Percentiles rank a stretch among this genome's conserved stretches.
Conservation (phyloP, 2,888 invertebrate genomes). For the Latheticus oryzae region DNA sequence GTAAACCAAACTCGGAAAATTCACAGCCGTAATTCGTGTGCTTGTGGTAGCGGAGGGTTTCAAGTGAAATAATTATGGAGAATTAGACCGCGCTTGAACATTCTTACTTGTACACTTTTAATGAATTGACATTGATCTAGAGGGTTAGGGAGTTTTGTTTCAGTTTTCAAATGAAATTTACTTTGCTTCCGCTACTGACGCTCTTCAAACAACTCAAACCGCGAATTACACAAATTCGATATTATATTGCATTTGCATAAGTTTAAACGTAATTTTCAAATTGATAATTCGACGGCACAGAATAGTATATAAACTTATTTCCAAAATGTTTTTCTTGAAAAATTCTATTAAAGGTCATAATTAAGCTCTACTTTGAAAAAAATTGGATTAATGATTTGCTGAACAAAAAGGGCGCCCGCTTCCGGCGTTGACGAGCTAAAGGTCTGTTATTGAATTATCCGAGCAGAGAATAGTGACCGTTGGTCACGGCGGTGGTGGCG, state of each 20-base stretch:
- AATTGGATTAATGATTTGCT: constrained; percentile 39
- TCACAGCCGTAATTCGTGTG: constrained; percentile 65
- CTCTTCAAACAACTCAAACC: constrained; percentile 43
- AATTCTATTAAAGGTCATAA: too few species aligned
- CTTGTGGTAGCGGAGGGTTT: constrained; percentile 61
- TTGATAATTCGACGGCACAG: background rate
- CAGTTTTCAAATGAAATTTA: constrained; percentile 61
- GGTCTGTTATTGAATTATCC: constrained; percentile 63
- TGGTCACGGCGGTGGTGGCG: constrained; percentile 50
- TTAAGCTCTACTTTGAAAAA: constrained; percentile 3
- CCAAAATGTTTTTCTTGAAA: constrained; percentile 8
- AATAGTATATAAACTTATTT: background rate
- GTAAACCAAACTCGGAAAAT: constrained; percentile 69
- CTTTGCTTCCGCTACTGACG: constrained; percentile 35
- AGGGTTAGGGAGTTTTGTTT: constrained; percentile 60
- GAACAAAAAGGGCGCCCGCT: constrained; percentile 22
- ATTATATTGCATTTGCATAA: constrained; percentile 44
- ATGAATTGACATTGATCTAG: constrained; percentile 66
- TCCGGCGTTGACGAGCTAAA: constrained; percentile 50
- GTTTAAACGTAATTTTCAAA: constrained; percentile 20
- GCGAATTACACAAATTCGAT: constrained; percentile 45
- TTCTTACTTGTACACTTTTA: constrained; percentile 61
- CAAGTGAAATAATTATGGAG: constrained; percentile 65
- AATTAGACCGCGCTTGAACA: constrained; percentile 64
- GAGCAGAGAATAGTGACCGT: constrained; percentile 63